phyloP scores from a whole-genome alignment of 1,140 invertebrate genomes.

The Trinorchestia longiramus region DNA sequence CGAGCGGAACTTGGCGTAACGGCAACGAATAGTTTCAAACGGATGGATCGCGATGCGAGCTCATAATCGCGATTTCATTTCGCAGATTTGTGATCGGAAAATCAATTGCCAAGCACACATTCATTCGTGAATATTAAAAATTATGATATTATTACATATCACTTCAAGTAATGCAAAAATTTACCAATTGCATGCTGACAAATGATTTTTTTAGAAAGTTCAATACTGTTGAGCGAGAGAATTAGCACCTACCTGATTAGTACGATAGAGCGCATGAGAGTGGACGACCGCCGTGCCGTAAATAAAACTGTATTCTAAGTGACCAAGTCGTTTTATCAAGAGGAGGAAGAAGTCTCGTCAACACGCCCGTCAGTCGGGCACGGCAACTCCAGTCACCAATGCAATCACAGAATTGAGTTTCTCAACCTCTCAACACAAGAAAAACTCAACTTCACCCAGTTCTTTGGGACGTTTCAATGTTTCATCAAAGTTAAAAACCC shows the following conservation, averaged over 20 bases:
- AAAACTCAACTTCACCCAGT: constrained; percentile 21
- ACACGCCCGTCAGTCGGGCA: background rate
- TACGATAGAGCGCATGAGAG: constrained; percentile 6
- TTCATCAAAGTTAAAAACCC: background rate
- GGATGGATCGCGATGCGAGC: background rate
- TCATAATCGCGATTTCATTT: background rate
- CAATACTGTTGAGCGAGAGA: background rate
- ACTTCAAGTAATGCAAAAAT: background rate
- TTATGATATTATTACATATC: constrained; percentile 15
- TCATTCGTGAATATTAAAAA: background rate
- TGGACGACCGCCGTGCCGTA: background rate
- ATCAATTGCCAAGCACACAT: background rate
- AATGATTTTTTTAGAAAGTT: constrained; percentile 7
- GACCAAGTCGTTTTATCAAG: background rate
- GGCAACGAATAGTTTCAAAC: constrained; percentile 30
- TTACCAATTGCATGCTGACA: background rate
- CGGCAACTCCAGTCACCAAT: background rate
- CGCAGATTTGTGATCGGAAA: constrained; percentile 28
- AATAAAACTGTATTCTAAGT: background rate
- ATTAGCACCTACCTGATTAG: constrained; percentile 10
- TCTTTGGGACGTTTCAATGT: background rate
- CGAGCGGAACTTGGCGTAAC: constrained; percentile 17
- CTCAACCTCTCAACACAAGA: background rate
- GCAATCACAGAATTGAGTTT: background rate
- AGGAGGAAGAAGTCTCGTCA: background rate